Conservation (phyloP, 2,797 vertebrate genomes). For the Enteromius viviparus region DNA sequence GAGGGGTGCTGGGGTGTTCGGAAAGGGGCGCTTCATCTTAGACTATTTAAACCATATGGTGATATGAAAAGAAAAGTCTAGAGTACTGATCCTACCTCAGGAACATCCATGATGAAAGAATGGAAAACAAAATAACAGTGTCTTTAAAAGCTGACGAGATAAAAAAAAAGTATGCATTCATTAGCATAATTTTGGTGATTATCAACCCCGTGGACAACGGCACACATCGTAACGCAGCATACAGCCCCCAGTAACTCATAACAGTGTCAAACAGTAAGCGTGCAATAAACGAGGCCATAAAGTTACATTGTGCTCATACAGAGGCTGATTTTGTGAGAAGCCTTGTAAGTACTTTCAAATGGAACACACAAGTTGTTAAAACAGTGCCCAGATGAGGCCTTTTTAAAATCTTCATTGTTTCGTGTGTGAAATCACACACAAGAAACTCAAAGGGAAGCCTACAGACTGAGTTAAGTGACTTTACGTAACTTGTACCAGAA, state of each 20-base stretch:
- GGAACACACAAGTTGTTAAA: constrained; percentile 14
- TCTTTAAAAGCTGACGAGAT: constrained; percentile 32
- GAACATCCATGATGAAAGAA: constrained; percentile 21
- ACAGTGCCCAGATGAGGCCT: background rate
- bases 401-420: background rate
- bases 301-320: constrained; percentile 39
- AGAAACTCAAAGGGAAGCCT: background rate
- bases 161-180: constrained; percentile 22
- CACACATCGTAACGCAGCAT: constrained; percentile 5
- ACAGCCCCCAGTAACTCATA: constrained; percentile 30
- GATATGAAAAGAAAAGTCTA: constrained; percentile 43
- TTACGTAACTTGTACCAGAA: background rate
- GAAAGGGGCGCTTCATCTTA: constrained; percentile 48
- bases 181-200: constrained; percentile 20
- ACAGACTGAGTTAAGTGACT: background rate
- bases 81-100: constrained; percentile 20
- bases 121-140: constrained; percentile 17
- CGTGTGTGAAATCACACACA: background rate
- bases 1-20: constrained; percentile 22
- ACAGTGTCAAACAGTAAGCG: constrained; percentile 42
- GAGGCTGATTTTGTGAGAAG: constrained; percentile 29
- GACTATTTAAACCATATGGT: constrained; percentile 59
- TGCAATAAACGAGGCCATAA: constrained; percentile 45
- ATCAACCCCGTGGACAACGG: background rate
- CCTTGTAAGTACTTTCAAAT: constrained; percentile 16